These are phyloP conservation scores for Drosophila antonietae DNA, from an alignment of 2,888 invertebrate genomes.

Conservation along the genomic window DNA sequence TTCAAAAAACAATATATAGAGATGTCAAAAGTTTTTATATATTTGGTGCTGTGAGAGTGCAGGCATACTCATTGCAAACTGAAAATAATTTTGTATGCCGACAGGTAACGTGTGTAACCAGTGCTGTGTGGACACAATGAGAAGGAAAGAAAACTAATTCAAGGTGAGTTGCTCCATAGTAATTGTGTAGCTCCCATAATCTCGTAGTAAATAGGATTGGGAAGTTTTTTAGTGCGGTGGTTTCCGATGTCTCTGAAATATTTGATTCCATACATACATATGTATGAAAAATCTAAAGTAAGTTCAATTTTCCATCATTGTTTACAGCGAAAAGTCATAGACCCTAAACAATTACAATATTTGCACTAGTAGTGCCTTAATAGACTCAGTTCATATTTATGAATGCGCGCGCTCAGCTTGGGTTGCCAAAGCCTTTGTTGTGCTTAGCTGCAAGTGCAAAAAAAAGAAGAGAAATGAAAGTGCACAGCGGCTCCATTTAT, in stretches of 20 bases:
- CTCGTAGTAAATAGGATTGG: constrained; percentile 14
- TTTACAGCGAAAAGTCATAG: constrained; percentile 33
- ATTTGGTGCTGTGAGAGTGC: constrained; percentile 41
- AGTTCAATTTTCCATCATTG: constrained; percentile 31
- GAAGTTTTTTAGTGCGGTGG: background rate
- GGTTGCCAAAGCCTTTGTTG: constrained; percentile 55
- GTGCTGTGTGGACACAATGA: constrained; percentile 22
- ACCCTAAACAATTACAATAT: constrained; percentile 22
- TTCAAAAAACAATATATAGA: constrained; percentile 50
- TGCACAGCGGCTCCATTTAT: constrained; percentile 42
- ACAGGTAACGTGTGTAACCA: constrained; percentile 13
- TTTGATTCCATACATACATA: constrained; percentile 7
- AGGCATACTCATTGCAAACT: constrained; percentile 54
- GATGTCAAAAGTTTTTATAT: constrained; percentile 49
- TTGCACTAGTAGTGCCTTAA: constrained; percentile 20
- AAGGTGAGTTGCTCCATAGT: constrained; percentile 59
- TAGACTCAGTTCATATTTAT: constrained; percentile 29
- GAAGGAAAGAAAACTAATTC: constrained; percentile 58
- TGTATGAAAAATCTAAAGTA: constrained; percentile 3
- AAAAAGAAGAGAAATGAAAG: constrained; percentile 66
- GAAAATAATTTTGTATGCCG: constrained; percentile 39
- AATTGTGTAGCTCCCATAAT: constrained; percentile 23
- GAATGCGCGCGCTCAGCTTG: constrained; percentile 21
- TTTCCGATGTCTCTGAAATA: background rate
- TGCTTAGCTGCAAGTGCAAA: constrained; percentile 33